Conservation (phyloP, 2,113 vertebrate genomes). For the Ophthalmolycus amberensis region DNA sequence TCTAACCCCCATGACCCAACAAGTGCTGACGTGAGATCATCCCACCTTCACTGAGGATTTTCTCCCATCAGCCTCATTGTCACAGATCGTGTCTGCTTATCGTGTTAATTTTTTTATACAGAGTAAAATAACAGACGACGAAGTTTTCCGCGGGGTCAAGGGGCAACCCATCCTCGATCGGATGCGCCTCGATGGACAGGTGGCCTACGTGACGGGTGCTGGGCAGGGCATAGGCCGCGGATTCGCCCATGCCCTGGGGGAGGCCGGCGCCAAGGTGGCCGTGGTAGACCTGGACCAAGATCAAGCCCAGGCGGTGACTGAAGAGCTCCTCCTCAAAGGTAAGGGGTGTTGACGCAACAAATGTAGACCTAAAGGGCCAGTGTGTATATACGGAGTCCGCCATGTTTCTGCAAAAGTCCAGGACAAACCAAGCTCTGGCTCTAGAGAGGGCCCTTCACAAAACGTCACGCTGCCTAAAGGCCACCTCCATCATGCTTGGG, state of each 20-base stretch:
- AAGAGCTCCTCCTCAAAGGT: conserved; percentile 87
- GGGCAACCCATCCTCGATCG: conserved; percentile 79
- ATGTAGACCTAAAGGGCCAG: neutral
- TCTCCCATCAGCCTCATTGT: neutral
- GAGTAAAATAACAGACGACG: conserved; percentile 72
- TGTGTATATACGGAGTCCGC: neutral
- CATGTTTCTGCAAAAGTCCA: neutral
- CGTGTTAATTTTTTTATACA: conserved; percentile 16
- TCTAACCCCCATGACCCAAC: neutral
- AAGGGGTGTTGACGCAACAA: neutral
- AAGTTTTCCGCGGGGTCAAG: conserved; percentile 81
- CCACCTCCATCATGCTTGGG: too few species aligned
- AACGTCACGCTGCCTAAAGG: neutral
- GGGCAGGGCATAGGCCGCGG: conserved; percentile 87
- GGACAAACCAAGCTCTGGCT: neutral
- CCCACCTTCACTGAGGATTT: neutral
- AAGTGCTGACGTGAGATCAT: neutral
- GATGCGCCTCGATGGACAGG: conserved; percentile 82
- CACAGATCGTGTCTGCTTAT: neutral
- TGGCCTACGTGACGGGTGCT: conserved; percentile 83
- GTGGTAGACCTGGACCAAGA: conserved; percentile 81
- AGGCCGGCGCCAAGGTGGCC: conserved; percentile 85
- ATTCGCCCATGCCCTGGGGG: conserved; percentile 84
- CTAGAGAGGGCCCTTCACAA: neutral
- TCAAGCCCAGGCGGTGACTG: conserved; percentile 81